Evolutionary conservation across 2,888 invertebrate species (phyloP).

Genomic region (Biston stratarius): DNA sequence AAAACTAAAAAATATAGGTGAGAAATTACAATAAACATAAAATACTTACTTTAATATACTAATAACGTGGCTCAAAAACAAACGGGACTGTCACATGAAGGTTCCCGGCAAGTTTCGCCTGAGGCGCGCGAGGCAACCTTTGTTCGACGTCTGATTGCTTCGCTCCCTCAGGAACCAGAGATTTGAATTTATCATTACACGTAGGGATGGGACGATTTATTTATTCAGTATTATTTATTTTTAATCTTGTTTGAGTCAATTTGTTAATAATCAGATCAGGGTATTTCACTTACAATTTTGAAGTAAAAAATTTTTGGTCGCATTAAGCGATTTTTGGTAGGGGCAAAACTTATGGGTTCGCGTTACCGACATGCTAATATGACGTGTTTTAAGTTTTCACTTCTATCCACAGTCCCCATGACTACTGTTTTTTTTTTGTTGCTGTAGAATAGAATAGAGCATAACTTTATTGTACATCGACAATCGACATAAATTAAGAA

Average conservation of each 20-base stretch:
- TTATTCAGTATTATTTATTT: background rate
- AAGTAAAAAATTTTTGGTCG: too few species aligned
- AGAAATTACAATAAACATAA: background rate
- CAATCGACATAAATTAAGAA: too few species aligned
- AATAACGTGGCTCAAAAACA: background rate
- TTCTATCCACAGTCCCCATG: too few species aligned
- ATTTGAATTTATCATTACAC: conserved; percentile 84
- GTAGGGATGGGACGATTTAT: conserved; percentile 22
- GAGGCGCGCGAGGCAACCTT: conserved; percentile 66
- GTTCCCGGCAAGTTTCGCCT: conserved; percentile 28
- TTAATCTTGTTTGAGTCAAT: background rate
- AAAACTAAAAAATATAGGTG: background rate
- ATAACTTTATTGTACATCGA: too few species aligned
- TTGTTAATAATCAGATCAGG: background rate
- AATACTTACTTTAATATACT: background rate
- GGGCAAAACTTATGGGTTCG: too few species aligned
- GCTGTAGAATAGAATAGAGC: too few species aligned
- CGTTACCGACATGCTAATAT: too few species aligned
- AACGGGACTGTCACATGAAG: conserved; percentile 8
- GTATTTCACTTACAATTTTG: too few species aligned
- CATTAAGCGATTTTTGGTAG: too few species aligned
- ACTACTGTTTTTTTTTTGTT: too few species aligned
- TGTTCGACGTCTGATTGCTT: conserved; percentile 80
- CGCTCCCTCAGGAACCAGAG: conserved; percentile 70
- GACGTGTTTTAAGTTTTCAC: too few species aligned